Conservation (phyloP, 2,797 vertebrate species). For the Rhynchotus rufescens region DNA sequence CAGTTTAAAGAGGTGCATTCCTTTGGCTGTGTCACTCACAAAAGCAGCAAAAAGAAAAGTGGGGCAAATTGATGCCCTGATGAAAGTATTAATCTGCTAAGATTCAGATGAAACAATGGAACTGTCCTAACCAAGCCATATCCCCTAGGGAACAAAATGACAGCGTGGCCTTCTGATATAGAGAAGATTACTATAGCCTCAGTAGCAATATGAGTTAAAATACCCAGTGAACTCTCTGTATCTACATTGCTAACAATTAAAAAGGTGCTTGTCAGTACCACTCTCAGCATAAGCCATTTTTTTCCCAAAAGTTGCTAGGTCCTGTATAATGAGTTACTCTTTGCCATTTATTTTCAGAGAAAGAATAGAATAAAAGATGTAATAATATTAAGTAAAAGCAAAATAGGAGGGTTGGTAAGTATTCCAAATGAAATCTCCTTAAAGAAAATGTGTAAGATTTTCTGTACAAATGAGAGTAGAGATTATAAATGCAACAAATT, state of each 20-base stretch:
- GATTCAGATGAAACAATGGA: constrained; percentile 60
- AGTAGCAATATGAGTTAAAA: background rate
- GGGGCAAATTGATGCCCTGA: constrained; percentile 55
- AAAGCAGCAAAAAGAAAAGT: constrained; percentile 61
- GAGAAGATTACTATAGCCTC: constrained; percentile 7
- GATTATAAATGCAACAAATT: constrained; percentile 47
- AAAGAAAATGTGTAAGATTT: constrained; percentile 1
- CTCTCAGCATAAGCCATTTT: constrained; percentile 22
- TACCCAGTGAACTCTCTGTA: background rate
- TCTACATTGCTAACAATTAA: constrained; percentile 51
- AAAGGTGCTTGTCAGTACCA: constrained; percentile 59
- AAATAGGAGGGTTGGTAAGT: constrained; percentile 56
- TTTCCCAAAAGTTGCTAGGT: constrained; percentile 49
- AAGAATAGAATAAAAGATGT: constrained; percentile 51
- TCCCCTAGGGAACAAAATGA: constrained; percentile 24
- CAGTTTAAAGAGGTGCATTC: constrained; percentile 67
- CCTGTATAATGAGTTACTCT: constrained; percentile 59
- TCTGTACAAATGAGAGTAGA: constrained; percentile 30
- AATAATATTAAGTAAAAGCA: constrained; percentile 63
- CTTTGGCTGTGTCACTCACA: constrained; percentile 68
- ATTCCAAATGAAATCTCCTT: constrained; percentile 40
- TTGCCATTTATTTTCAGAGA: constrained; percentile 58
- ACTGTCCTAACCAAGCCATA: constrained; percentile 33
- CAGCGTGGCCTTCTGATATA: constrained; percentile 4
- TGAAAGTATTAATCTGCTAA: constrained; percentile 66